These are phyloP conservation scores for Philaethria dido DNA, from an alignment of 2,888 invertebrate species.

Conservation along the genomic window DNA sequence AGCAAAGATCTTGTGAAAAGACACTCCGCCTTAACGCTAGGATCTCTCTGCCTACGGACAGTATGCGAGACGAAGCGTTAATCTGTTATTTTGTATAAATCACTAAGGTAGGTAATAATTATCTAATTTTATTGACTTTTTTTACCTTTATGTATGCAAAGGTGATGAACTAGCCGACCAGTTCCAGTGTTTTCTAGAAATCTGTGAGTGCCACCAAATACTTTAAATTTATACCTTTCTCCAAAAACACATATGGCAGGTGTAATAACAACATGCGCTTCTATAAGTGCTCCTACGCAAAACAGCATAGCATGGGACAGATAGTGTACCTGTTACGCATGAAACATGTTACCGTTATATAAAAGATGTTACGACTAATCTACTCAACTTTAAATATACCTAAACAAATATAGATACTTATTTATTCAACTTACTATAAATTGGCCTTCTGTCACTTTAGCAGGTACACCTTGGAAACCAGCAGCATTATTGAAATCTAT, in stretches of 20 bases:
- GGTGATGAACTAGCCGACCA: slow-evolving; percentile 58
- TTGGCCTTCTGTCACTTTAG: slow-evolving; percentile 62
- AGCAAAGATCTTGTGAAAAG: too few relatives aligned
- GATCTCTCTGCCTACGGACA: too few relatives aligned
- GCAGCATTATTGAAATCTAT: slow-evolving; percentile 72
- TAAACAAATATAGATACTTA: not conserved
- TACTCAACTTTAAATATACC: not conserved
- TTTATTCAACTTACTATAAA: slow-evolving; percentile 58
- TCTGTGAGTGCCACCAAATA: slow-evolving; percentile 65
- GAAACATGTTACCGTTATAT: not conserved
- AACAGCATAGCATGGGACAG: slow-evolving; percentile 75
- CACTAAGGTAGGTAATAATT: too few relatives aligned
- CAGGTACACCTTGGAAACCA: slow-evolving; percentile 58
- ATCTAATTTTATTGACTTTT: not conserved
- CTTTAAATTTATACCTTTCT: slow-evolving; percentile 64
- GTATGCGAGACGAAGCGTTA: too few relatives aligned
- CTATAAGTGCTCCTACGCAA: slow-evolving; percentile 68
- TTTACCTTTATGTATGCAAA: slow-evolving; percentile 68
- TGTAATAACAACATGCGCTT: slow-evolving; percentile 71
- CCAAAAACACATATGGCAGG: slow-evolving; percentile 69
- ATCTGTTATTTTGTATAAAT: too few relatives aligned
- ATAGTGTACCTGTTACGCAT: slow-evolving; percentile 59
- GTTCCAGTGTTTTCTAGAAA: slow-evolving; percentile 61
- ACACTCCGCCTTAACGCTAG: too few relatives aligned
- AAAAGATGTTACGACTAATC: too few relatives aligned